Evolutionary conservation across 2,888 invertebrate genomes (phyloP).

Genomic region (Pseudoips prasinana): DNA sequence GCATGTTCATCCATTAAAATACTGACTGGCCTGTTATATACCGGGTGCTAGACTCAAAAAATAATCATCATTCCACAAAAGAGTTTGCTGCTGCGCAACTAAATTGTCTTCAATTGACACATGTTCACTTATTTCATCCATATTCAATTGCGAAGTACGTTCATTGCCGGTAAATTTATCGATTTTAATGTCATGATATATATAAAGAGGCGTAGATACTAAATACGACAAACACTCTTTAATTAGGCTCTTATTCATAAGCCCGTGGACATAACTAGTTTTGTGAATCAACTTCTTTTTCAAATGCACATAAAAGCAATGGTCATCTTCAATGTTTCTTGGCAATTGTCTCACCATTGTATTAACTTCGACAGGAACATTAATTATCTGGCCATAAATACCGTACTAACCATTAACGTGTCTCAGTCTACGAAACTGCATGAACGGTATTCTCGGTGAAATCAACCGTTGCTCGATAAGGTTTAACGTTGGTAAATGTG

Average conservation of each 20-base stretch:
- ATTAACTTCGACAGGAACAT: slow-evolving; percentile 46
- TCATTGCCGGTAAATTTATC: slow-evolving; percentile 34
- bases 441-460: slow-evolving; percentile 37
- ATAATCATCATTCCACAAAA: slow-evolving; percentile 45
- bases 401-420: slow-evolving; percentile 31
- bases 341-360: slow-evolving; percentile 46
- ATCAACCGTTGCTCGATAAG: slow-evolving; percentile 30
- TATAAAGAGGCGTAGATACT: slow-evolving; percentile 37
- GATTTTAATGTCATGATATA: slow-evolving; percentile 34
- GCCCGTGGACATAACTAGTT: slow-evolving; percentile 37
- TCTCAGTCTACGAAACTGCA: slow-evolving; percentile 39
- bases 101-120: slow-evolving; percentile 34
- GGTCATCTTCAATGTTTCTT: slow-evolving; percentile 42
- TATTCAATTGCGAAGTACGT: slow-evolving; percentile 17
- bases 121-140: slow-evolving; percentile 32
- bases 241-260: slow-evolving; percentile 36
- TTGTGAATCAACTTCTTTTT: slow-evolving; percentile 38
- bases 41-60: slow-evolving; percentile 41
- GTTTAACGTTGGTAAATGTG: slow-evolving; percentile 29
- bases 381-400: slow-evolving; percentile 41
- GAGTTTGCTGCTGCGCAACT: slow-evolving; percentile 35
- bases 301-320: slow-evolving; percentile 44
- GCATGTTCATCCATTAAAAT: slow-evolving; percentile 51
- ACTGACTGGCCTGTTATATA: slow-evolving; percentile 33
- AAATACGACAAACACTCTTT: slow-evolving; percentile 35